phyloP scores from a whole-genome alignment of 2,113 vertebrate species.

The Phyllostomus hastatus region DNA sequence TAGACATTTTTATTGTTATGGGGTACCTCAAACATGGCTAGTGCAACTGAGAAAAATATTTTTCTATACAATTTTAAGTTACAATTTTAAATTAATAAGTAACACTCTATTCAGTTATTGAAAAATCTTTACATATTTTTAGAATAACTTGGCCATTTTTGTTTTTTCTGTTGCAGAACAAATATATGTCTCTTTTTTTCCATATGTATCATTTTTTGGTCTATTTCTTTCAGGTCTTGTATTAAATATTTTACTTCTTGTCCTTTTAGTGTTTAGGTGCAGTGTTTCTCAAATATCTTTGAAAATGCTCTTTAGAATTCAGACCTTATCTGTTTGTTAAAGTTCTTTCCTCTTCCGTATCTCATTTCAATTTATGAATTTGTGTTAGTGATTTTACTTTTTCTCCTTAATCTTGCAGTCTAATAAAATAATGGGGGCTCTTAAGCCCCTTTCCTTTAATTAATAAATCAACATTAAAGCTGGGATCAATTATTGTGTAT shows the following conservation, averaged over 20 bases:
- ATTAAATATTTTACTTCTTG: neutral
- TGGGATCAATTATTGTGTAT: neutral
- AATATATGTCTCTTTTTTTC: neutral
- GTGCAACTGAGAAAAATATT: neutral
- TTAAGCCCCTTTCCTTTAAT: neutral
- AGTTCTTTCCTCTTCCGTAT: neutral
- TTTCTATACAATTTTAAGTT: neutral
- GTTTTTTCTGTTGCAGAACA: neutral
- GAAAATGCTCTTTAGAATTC: neutral
- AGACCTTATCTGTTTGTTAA: neutral
- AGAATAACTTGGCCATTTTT: neutral
- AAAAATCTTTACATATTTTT: neutral
- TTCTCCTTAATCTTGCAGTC: neutral
- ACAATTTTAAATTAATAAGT: neutral
- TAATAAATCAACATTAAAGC: neutral
- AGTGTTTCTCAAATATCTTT: neutral
- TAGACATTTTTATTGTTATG: neutral
- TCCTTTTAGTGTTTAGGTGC: neutral
- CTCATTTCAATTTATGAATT: neutral
- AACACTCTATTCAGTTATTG: neutral
- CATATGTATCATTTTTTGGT: neutral
- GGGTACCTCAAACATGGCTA: neutral
- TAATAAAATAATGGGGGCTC: neutral
- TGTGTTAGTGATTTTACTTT: neutral
- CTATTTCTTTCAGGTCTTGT: neutral